phyloP scores from a whole-genome alignment of 2,113 vertebrate genomes.

The Siphamia tubifer region DNA sequence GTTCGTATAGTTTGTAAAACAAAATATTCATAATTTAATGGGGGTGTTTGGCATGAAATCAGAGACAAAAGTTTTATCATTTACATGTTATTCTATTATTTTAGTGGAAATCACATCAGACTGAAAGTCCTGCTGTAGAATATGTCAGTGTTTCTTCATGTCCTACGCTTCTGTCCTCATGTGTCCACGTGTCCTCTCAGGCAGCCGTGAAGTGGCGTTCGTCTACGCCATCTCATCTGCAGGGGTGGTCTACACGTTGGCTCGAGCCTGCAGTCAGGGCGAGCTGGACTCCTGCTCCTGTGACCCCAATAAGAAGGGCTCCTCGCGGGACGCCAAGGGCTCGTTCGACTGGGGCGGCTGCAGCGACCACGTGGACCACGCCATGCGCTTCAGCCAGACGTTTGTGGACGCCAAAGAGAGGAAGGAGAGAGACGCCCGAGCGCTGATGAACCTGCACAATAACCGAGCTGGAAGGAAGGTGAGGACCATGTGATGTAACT shows the following conservation, averaged over 20 bases:
- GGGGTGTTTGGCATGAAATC: no score
- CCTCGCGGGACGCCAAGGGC: conserved; percentile 86
- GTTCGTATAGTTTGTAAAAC: no score
- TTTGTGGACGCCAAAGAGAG: conserved; percentile 93
- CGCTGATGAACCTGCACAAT: conserved; percentile 96
- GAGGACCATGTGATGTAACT: conserved; percentile 2
- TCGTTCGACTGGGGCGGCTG: conserved; percentile 96
- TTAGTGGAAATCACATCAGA: no score
- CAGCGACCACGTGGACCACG: conserved; percentile 94
- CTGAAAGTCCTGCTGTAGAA: no score
- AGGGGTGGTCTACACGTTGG: conserved; percentile 92
- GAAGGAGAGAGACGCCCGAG: conserved; percentile 89
- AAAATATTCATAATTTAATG: no score
- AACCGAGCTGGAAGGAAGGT: conserved; percentile 95
- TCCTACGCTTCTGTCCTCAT: neutral
- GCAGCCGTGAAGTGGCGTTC: conserved; percentile 94
- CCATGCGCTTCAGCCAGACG: conserved; percentile 87
- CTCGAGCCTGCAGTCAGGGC: conserved; percentile 94
- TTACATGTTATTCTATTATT: no score
- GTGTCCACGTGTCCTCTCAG: conserved; percentile 62
- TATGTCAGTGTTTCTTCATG: no score
- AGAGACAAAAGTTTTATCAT: no score
- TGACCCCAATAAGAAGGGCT: conserved; percentile 90
- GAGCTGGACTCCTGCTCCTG: conserved; percentile 94
- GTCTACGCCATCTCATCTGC: conserved; percentile 96